phyloP scores from a whole-genome alignment of 2,888 invertebrate species.

The Lasioglossum leucozonium region DNA sequence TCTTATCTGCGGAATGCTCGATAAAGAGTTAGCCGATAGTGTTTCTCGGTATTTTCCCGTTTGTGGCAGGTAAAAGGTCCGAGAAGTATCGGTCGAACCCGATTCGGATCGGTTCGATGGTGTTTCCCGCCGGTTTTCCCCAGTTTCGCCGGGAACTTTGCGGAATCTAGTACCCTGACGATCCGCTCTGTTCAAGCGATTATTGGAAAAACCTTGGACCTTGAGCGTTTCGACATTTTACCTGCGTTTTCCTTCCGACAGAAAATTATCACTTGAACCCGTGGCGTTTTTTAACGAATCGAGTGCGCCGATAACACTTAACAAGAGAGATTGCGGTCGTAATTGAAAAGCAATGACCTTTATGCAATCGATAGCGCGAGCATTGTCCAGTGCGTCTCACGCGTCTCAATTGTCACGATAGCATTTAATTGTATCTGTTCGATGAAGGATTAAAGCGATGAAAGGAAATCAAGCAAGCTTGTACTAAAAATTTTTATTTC shows the following conservation, averaged over 20 bases:
- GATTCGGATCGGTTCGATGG: constrained; percentile 6
- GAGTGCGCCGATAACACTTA: constrained; percentile 17
- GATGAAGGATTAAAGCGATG: too few relatives aligned
- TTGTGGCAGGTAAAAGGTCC: constrained; percentile 26
- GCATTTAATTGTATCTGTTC: background rate
- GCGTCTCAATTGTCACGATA: background rate
- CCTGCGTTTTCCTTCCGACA: background rate
- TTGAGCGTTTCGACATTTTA: constrained; percentile 13
- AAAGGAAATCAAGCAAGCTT: too few relatives aligned
- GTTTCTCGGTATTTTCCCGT: constrained; percentile 62
- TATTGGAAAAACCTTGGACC: constrained; percentile 12
- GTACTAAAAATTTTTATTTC: too few relatives aligned
- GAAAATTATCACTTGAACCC: constrained; percentile 18
- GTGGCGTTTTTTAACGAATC: background rate
- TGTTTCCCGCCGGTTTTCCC: constrained; percentile 9
- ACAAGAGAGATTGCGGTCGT: background rate
- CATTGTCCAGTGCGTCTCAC: background rate
- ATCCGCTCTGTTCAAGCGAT: constrained; percentile 28
- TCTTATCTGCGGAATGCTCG: constrained; percentile 71
- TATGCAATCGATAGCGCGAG: background rate
- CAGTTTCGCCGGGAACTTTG: constrained; percentile 25
- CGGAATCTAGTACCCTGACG: constrained; percentile 20
- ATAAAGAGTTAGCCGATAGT: constrained; percentile 70
- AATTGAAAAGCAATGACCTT: constrained; percentile 34
- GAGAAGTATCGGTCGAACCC: constrained; percentile 23